Percentiles rank a stretch among this genome's conserved stretches.
phyloP scores from a whole-genome alignment of 2,797 vertebrate species.

The Phrynocephalus guinanensis region DNA sequence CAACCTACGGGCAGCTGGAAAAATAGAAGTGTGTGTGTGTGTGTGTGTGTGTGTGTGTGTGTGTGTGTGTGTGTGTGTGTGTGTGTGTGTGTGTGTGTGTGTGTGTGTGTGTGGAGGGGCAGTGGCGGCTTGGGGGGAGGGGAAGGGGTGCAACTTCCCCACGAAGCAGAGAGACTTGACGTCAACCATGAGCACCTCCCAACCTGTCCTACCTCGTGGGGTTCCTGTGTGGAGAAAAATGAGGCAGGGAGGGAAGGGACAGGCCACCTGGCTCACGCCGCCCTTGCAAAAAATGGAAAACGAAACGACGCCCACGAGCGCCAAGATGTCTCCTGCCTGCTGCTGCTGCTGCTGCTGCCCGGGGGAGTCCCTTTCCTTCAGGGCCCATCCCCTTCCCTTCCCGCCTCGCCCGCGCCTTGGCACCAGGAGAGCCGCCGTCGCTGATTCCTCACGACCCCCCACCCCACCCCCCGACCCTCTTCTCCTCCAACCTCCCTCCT shows the following conservation, averaged over 20 bases:
- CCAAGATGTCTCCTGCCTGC: not conserved
- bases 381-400: no score
- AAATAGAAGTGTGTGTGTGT: no score
- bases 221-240: not conserved
- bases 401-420: not conserved
- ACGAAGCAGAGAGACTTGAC: not conserved
- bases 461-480: no score
- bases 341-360: no score
- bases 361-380: not conserved
- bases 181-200: not conserved
- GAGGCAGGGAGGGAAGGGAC: not conserved
- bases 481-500: no score
- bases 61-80: no score
- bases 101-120: no score
- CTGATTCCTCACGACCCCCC: not conserved
- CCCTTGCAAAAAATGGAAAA: not conserved
- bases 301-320: not conserved
- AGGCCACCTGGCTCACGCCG: no score
- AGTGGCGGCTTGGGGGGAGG: not conserved
- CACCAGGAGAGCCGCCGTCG: no score
- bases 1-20: not conserved
- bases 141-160: not conserved
- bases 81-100: no score
- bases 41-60: no score
- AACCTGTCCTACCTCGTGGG: not conserved